Evolutionary conservation across 2,888 invertebrate species (phyloP).

Genomic region (Syritta pipiens): DNA sequence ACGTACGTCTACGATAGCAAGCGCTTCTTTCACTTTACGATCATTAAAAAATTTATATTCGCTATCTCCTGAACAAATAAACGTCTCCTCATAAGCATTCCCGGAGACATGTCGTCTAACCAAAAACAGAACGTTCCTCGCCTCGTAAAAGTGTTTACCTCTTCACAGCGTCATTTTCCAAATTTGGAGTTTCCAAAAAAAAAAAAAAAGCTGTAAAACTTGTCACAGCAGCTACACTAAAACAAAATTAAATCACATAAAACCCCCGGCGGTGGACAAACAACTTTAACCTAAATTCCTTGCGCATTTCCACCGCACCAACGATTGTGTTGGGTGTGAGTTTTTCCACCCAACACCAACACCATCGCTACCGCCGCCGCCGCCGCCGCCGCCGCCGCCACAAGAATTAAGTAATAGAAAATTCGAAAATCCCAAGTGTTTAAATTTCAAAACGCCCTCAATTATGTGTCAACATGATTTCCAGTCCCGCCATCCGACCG

Average conservation of each 20-base stretch:
- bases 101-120: not conserved
- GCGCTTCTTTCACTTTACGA: too few relatives aligned
- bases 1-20: too few relatives aligned
- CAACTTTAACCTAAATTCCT: conserved; percentile 62
- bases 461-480: conserved; percentile 69
- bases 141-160: conserved; percentile 17
- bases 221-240: not conserved
- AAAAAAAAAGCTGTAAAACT: conserved; percentile 22
- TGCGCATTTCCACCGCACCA: conserved; percentile 34
- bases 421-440: conserved; percentile 42
- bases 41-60: too few relatives aligned
- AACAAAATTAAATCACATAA: conserved; percentile 51
- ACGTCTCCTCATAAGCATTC: not conserved
- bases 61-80: too few relatives aligned
- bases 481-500: conserved; percentile 21
- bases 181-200: conserved; percentile 7
- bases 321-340: conserved; percentile 59
- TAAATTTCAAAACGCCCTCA: conserved; percentile 68
- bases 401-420: conserved; percentile 51
- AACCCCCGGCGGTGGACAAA: conserved; percentile 32
- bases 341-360: conserved; percentile 35
- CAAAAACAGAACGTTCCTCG: not conserved
- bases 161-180: conserved; percentile 7
- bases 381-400: not conserved
- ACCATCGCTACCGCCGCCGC: conserved; percentile 1